These are phyloP conservation scores for Channa striata DNA, from an alignment of 2,797 vertebrate species.

Conservation along the genomic window DNA sequence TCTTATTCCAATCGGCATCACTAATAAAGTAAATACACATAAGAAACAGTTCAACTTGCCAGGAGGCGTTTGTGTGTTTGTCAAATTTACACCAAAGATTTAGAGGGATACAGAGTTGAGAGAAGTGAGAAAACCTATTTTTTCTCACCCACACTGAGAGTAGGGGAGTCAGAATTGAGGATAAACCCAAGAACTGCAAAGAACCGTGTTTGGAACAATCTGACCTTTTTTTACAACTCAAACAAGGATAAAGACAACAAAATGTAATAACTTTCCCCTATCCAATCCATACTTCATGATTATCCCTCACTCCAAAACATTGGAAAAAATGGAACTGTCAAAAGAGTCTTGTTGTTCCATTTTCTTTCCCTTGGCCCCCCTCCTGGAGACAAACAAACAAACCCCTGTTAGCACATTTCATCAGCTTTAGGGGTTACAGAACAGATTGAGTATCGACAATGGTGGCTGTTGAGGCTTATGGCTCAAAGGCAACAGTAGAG, in stretches of 20 bases:
- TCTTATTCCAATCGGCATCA: constrained; percentile 46
- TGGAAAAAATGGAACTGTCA: constrained; percentile 80
- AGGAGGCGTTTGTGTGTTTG: constrained; percentile 51
- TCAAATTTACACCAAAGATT: constrained; percentile 63
- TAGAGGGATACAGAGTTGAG: constrained; percentile 54
- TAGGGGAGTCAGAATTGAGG: constrained; percentile 58
- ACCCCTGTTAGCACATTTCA: constrained; percentile 85
- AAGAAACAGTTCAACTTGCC: constrained; percentile 48
- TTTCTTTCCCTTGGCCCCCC: constrained; percentile 75
- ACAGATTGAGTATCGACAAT: constrained; percentile 87
- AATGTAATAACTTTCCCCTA: constrained; percentile 79
- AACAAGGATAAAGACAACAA: constrained; percentile 81
- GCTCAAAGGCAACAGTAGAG: constrained; percentile 81
- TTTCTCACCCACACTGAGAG: constrained; percentile 46
- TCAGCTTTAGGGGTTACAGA: constrained; percentile 85
- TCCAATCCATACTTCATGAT: constrained; percentile 83
- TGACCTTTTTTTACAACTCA: constrained; percentile 76
- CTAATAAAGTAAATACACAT: constrained; percentile 60
- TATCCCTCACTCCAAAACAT: constrained; percentile 80
- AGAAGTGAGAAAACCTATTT: constrained; percentile 58
- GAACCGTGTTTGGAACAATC: constrained; percentile 70
- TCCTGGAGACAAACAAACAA: constrained; percentile 82
- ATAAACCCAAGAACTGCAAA: constrained; percentile 68
- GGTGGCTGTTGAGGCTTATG: constrained; percentile 79
- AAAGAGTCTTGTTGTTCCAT: constrained; percentile 82